A percentile compares a stretch with the other conserved stretches of the same genome.
Conservation (phyloP, 2,113 vertebrate species). For the Oncorhynchus kisutch region DNA sequence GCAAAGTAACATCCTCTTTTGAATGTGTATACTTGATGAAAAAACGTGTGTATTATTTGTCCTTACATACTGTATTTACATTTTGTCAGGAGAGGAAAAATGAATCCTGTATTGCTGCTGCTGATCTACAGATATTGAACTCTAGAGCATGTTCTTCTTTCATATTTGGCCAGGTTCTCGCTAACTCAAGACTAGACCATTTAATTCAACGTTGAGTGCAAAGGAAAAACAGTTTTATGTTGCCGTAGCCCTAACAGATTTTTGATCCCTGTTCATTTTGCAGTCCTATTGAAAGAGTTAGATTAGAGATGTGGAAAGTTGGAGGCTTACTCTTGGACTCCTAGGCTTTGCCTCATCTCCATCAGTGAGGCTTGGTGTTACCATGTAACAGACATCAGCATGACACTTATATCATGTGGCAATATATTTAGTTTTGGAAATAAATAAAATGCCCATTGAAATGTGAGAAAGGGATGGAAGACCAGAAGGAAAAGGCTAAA, state of each 20-base stretch:
- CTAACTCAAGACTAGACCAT: neutral
- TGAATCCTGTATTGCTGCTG: neutral
- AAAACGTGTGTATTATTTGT: constrained; percentile 4
- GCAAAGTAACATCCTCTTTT: constrained; percentile 16
- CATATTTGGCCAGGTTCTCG: neutral
- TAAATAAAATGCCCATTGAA: too few species aligned
- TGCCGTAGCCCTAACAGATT: neutral
- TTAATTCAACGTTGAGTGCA: neutral
- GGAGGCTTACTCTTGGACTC: too few species aligned
- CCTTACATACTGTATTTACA: constrained; percentile 37
- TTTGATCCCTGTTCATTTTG: neutral
- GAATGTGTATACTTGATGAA: constrained; percentile 21
- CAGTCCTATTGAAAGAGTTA: neutral
- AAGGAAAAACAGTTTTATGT: too few species aligned
- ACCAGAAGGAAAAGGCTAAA: too few species aligned
- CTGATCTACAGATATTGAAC: neutral
- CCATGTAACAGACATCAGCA: too few species aligned
- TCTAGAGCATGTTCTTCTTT: neutral
- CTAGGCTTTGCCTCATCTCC: too few species aligned
- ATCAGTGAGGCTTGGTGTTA: too few species aligned
- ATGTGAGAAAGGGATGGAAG: too few species aligned
- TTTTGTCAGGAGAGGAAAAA: neutral
- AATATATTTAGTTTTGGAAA: too few species aligned
- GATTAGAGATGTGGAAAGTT: too few species aligned
- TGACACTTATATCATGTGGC: too few species aligned